Percentiles rank a stretch among this genome's conserved stretches.
Conservation (phyloP, 2,797 vertebrate species). For the Poeciliopsis paucimaculata region DNA sequence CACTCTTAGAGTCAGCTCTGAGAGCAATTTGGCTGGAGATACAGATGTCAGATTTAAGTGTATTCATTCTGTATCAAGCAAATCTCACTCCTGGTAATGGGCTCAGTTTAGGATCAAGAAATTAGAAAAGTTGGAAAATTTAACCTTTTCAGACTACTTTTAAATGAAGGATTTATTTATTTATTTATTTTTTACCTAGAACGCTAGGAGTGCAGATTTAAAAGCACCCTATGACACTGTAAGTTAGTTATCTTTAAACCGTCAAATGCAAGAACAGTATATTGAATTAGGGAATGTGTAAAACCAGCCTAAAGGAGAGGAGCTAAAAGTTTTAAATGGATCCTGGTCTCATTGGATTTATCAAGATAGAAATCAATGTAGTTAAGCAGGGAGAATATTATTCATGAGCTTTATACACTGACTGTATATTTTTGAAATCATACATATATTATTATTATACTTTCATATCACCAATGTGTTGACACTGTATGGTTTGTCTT, state of each 20-base stretch:
- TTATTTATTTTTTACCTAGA: neutral
- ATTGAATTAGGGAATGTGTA: neutral
- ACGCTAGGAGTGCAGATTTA: too few relatives aligned
- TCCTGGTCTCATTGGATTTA: neutral
- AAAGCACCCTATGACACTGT: neutral
- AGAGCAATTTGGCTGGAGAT: conserved; percentile 56
- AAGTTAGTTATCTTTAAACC: neutral
- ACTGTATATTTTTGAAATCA: neutral
- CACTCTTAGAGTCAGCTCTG: conserved; percentile 44
- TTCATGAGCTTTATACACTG: neutral
- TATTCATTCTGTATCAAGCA: conserved; percentile 30
- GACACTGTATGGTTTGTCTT: too few relatives aligned
- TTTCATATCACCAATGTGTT: too few relatives aligned
- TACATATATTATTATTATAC: neutral
- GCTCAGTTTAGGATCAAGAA: neutral
- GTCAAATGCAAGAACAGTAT: neutral
- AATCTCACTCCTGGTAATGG: conserved; percentile 24
- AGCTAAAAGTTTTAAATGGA: neutral
- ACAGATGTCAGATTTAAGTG: conserved; percentile 47
- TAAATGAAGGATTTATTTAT: neutral
- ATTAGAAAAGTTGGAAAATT: neutral
- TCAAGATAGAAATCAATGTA: neutral
- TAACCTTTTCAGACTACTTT: neutral
- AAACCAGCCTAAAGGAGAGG: neutral
- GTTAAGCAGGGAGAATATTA: neutral